Conservation (phyloP, 2,113 vertebrate species). For the Mastomys coucha region DNA sequence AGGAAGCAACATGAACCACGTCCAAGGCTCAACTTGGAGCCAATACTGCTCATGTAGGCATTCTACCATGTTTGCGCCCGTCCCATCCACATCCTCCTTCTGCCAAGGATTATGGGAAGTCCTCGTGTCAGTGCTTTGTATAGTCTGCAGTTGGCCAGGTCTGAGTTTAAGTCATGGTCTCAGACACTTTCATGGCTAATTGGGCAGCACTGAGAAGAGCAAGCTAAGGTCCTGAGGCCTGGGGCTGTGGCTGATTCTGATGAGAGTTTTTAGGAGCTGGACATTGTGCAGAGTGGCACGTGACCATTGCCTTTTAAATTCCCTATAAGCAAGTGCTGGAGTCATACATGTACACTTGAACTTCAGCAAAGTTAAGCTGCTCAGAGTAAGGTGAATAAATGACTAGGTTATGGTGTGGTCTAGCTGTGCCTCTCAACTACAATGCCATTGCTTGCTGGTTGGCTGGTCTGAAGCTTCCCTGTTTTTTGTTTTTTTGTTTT, state of each 20-base stretch:
- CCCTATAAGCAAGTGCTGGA: neutral
- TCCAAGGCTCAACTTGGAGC: neutral
- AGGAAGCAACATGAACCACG: neutral
- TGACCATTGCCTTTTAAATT: neutral
- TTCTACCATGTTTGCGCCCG: neutral
- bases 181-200: neutral
- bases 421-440: neutral
- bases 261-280: neutral
- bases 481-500: neutral
- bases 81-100: neutral
- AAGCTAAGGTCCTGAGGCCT: neutral
- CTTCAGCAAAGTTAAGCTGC: constrained; percentile 13
- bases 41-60: neutral
- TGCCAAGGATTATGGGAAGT: neutral
- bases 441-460: neutral
- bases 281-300: neutral
- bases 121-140: neutral
- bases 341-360: neutral
- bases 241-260: neutral
- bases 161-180: constrained; percentile 19
- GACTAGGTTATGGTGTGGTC: neutral
- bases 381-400: neutral
- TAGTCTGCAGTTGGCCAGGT: neutral
- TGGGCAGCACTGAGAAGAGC: neutral
- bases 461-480: neutral